These are phyloP conservation scores for Taurulus bubalis DNA, from an alignment of 2,113 vertebrate genomes.

Conservation along the genomic window DNA sequence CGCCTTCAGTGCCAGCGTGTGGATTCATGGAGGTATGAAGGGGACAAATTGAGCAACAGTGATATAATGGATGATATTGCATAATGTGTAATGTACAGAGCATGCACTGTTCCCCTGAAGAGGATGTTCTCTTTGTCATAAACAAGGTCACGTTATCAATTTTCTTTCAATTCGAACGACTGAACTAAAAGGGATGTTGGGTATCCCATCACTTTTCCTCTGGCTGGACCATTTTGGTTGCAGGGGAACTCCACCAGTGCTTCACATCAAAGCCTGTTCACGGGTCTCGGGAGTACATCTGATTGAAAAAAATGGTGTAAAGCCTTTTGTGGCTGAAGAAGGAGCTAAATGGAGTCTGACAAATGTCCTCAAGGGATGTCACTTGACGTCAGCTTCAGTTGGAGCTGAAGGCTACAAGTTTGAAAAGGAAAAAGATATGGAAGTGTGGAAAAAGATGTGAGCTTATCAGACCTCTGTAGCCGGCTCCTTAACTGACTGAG, in stretches of 20 bases:
- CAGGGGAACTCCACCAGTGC: not conserved
- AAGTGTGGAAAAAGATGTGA: not conserved
- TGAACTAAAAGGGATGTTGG: not conserved
- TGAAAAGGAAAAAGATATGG: not conserved
- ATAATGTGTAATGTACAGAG: not conserved
- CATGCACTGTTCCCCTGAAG: not conserved
- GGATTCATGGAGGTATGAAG: not conserved
- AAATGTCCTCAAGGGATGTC: not conserved
- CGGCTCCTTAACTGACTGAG: not conserved
- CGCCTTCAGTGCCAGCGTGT: not conserved
- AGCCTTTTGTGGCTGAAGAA: not conserved
- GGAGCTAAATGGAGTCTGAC: not conserved
- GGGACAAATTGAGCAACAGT: not conserved
- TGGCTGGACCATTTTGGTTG: not conserved
- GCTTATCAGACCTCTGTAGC: not conserved
- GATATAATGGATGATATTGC: not conserved
- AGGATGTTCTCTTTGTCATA: not conserved
- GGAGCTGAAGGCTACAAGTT: not conserved
- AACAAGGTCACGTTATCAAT: not conserved
- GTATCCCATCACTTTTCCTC: not conserved
- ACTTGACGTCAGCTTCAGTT: not conserved
- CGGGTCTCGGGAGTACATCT: not conserved
- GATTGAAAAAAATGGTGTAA: not conserved
- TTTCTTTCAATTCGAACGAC: not conserved
- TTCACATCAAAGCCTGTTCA: not conserved